Evolutionary conservation across 1,140 invertebrate genomes (phyloP).

Genomic region (Aphidius ervi): DNA sequence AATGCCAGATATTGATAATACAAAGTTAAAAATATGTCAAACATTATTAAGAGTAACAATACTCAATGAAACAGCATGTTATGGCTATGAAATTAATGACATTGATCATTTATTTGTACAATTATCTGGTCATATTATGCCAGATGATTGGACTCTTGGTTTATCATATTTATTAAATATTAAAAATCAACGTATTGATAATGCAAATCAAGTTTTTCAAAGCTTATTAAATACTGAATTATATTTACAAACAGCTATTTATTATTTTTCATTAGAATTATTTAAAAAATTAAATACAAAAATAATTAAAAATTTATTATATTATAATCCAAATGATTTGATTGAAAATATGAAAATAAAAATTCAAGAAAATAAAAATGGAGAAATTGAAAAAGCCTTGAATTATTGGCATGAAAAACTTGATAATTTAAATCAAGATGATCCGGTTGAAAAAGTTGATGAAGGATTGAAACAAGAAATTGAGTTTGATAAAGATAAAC

Average conservation of each 20-base stretch:
- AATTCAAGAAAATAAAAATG: neutral
- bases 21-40: slow-evolving; percentile 45
- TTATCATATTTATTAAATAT: slow-evolving; percentile 46
- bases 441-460: neutral
- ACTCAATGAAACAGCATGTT: slow-evolving; percentile 45
- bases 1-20: slow-evolving; percentile 35
- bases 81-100: slow-evolving; percentile 42
- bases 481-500: too few relatives aligned
- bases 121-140: slow-evolving; percentile 40
- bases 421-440: too few relatives aligned
- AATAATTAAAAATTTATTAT: slow-evolving; percentile 31
- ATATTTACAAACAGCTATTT: slow-evolving; percentile 39
- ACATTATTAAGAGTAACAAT: slow-evolving; percentile 46
- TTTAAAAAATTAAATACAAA: slow-evolving; percentile 30
- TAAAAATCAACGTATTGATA: slow-evolving; percentile 25
- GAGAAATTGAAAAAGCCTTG: neutral
- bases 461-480: neutral
- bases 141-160: slow-evolving; percentile 46
- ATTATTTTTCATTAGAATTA: slow-evolving; percentile 44
- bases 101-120: slow-evolving; percentile 46
- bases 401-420: neutral
- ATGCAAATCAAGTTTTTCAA: slow-evolving; percentile 35
- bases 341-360: slow-evolving; percentile 27
- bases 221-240: slow-evolving; percentile 37
- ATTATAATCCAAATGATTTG: slow-evolving; percentile 36